Evolutionary conservation across 92 coral and sea anemone genomes (phyloP).

Genomic region (Paragorgia papillata): DNA sequence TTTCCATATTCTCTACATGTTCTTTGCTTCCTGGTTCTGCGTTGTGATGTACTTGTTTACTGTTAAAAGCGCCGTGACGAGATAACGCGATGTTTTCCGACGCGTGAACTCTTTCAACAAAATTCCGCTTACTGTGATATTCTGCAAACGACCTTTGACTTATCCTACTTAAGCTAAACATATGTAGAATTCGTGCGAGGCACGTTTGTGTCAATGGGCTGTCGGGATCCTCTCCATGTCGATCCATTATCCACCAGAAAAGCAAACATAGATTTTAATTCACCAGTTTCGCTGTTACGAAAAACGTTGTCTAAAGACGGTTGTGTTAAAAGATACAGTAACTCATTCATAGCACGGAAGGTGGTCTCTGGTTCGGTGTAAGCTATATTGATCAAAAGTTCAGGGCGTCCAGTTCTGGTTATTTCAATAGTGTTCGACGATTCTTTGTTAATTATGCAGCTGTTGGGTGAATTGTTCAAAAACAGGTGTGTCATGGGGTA

Average conservation of each 20-base stretch:
- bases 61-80: constrained; percentile 60
- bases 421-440: constrained; percentile 10
- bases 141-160: constrained; percentile 60
- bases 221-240: constrained; percentile 59
- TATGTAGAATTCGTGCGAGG: constrained; percentile 31
- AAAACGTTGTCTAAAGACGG: constrained; percentile 59
- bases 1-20: constrained; percentile 61
- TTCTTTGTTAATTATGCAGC: too few relatives aligned
- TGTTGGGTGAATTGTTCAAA: not conserved
- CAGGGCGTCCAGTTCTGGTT: constrained; percentile 64
- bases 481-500: constrained; percentile 37
- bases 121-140: too few relatives aligned
- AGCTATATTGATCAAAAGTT: constrained; percentile 52
- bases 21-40: constrained; percentile 43
- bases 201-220: constrained; percentile 55
- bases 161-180: constrained; percentile 46
- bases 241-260: constrained; percentile 68
- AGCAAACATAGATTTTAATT: constrained; percentile 46
- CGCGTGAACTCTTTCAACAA: constrained; percentile 65
- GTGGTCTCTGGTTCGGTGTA: constrained; percentile 61
- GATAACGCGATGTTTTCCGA: constrained; percentile 60
- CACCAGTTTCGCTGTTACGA: constrained; percentile 48
- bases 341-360: constrained; percentile 56
- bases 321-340: constrained; percentile 50
- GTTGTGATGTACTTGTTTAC: constrained; percentile 29